Evolutionary conservation across 2,797 vertebrate genomes (phyloP).

Genomic region (Anguilla obscura): DNA sequence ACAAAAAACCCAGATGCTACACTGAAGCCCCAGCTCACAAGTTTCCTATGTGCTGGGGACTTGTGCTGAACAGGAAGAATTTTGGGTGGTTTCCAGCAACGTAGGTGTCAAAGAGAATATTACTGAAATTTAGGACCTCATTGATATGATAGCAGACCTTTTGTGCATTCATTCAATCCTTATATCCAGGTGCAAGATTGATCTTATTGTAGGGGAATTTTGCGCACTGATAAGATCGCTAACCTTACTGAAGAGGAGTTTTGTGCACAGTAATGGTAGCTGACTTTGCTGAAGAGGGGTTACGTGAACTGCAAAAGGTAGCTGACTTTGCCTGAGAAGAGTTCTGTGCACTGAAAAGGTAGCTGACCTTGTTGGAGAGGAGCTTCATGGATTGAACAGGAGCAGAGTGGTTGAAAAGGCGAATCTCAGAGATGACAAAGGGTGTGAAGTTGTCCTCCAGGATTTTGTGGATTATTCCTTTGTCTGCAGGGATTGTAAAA

Average conservation of each 20-base stretch:
- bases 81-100: not conserved
- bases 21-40: not conserved
- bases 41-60: not conserved
- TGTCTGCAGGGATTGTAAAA: slow-evolving; percentile 55
- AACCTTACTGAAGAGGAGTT: not conserved
- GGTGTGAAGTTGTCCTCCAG: slow-evolving; percentile 62
- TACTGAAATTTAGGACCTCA: not conserved
- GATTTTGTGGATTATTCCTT: slow-evolving; percentile 72
- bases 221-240: not conserved
- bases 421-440: slow-evolving; percentile 75
- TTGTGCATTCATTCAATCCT: not conserved
- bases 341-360: not conserved
- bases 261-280: not conserved
- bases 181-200: not conserved
- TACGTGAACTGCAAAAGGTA: not conserved
- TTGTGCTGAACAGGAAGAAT: not conserved
- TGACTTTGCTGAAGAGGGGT: slow-evolving; percentile 69
- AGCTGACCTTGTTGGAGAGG: slow-evolving; percentile 66
- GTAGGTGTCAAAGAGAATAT: not conserved
- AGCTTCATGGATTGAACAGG: slow-evolving; percentile 70
- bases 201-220: not conserved
- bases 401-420: slow-evolving; percentile 50
- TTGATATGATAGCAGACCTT: not conserved
- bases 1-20: not conserved
- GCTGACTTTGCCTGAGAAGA: not conserved